Conservation (phyloP, 2,888 invertebrate species). For the Hypomecis atomaria region DNA sequence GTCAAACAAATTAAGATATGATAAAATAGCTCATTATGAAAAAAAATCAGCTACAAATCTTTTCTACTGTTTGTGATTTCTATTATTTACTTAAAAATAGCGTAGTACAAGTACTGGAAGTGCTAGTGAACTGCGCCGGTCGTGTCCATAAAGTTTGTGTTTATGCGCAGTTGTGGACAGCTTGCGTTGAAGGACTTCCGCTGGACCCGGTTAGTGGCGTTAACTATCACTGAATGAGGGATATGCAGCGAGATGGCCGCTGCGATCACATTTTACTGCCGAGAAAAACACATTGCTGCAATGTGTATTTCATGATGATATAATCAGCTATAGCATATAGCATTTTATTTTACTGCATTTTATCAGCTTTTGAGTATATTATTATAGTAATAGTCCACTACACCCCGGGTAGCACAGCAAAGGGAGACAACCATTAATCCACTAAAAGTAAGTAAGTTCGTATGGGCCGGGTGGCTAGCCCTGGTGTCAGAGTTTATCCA, state of each 20-base stretch:
- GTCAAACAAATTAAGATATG: too few relatives aligned
- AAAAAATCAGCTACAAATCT: too few relatives aligned
- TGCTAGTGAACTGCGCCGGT: constrained; percentile 6
- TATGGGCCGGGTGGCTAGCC: too few relatives aligned
- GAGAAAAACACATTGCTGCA: background rate
- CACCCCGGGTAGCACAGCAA: too few relatives aligned
- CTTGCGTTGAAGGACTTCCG: constrained; percentile 34
- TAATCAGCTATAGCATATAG: too few relatives aligned
- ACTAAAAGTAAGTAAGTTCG: too few relatives aligned
- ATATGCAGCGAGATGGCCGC: constrained; percentile 11
- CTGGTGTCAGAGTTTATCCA: too few relatives aligned
- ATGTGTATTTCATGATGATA: background rate
- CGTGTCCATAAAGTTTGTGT: constrained; percentile 30
- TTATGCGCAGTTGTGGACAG: constrained; percentile 36
- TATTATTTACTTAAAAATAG: constrained; percentile 2
- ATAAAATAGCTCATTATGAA: too few relatives aligned
- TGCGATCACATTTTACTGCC: constrained; percentile 4
- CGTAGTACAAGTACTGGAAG: constrained; percentile 8
- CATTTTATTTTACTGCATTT: too few relatives aligned
- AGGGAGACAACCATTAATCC: too few relatives aligned
- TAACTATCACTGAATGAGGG: constrained; percentile 18
- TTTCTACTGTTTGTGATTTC: background rate
- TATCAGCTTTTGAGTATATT: too few relatives aligned
- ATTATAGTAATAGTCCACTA: too few relatives aligned
- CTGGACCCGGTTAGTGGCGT: constrained; percentile 22